Evolutionary conservation across 2,797 vertebrate genomes (phyloP).

Genomic region (Tokudaia muenninki): DNA sequence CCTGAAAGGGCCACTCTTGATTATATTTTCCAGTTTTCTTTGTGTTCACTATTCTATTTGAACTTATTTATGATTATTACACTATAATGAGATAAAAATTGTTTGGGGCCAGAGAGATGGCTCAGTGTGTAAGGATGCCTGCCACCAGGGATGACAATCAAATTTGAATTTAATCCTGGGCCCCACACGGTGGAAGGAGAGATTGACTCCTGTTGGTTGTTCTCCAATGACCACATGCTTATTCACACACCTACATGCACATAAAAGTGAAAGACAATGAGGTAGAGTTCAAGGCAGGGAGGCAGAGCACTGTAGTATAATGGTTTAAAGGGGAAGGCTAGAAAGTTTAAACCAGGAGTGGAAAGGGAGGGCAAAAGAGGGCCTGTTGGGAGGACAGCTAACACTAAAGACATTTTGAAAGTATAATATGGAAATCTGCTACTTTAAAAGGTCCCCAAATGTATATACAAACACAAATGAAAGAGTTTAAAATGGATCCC

Average conservation of each 20-base stretch:
- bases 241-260: background rate
- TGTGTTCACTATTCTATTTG: slow-evolving; percentile 50
- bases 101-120: background rate
- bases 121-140: background rate
- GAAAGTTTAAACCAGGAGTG: background rate
- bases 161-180: background rate
- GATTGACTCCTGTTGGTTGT: background rate
- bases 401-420: background rate
- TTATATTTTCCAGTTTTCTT: background rate
- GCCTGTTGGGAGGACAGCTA: background rate
- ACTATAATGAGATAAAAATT: background rate
- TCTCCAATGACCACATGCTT: background rate
- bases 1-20: slow-evolving; percentile 2
- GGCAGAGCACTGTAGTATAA: background rate
- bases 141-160: background rate
- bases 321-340: background rate
- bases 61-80: slow-evolving; percentile 58
- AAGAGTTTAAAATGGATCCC: background rate
- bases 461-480: background rate
- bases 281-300: background rate
- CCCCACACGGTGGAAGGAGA: background rate
- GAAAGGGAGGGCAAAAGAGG: background rate
- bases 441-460: background rate
- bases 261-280: background rate
- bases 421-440: background rate